Base-by-base conservation (phyloP, 2,888 invertebrate genomes). In the Nesidiocoris tenuis region DNA sequence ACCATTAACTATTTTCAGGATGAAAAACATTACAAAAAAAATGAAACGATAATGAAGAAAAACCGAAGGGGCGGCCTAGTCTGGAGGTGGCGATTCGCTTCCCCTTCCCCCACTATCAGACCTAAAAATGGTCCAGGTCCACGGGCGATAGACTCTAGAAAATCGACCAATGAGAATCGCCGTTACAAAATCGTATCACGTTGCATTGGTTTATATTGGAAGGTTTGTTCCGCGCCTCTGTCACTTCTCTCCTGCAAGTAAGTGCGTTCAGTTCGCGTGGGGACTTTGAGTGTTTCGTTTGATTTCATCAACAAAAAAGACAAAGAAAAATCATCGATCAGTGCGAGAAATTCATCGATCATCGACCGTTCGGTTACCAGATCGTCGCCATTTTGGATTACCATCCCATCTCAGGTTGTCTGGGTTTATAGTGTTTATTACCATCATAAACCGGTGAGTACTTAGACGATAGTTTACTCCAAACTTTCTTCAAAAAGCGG, bases 211-310 rank as follows among this genome's bases (percentile, higher is more conserved):
- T 91, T 91, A 91, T 90, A 91, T 90, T 88, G 87, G 87, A 87
- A 86, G 86, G 84, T 84, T 84, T 86, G 87, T 86, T 87, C 88
- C 87, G 88, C 88, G 88, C 87, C 88, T 89, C 90, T 90, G 90
- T 91, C 94, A 95, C 94, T 94, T 93, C 93, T 94, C 94, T 94
- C 92, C 92, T 90, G 91, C 94, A 93, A 93, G 94, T 94, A 93
- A 94, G 94, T 94, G 82, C 65, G 86, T 84, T 85, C 76, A 68
- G 77, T 75, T 77, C 75, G 74, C 65, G 74, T 75, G 76, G 54
- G 72, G 66, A 64, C 71, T 65, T 70, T 70, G 70, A 70, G 70
- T 70, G 70, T 70, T 70, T 56, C 39, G 39, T 39, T 39, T 39
- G 3, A 39, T 39, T 39, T 39, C 59, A 70, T 39, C 39, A 39